Evolutionary conservation across 2,797 vertebrate genomes (phyloP).

Genomic region (Anabas testudineus): DNA sequence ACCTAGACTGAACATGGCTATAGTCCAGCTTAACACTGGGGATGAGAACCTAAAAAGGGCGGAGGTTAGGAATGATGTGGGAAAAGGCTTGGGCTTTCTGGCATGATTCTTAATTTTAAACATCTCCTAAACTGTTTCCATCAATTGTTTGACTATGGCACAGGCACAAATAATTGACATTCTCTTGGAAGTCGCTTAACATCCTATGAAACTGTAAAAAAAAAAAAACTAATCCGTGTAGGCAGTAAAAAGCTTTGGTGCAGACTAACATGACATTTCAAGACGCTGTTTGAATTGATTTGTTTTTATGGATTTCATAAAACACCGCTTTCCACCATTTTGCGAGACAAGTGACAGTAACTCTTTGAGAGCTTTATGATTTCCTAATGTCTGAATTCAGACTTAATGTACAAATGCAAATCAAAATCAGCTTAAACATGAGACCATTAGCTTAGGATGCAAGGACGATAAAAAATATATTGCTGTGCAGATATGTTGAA

Average conservation of each 20-base stretch:
- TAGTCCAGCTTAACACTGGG: conserved; percentile 84
- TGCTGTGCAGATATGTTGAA: conserved; percentile 32
- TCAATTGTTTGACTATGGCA: neutral
- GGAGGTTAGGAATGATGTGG: conserved; percentile 75
- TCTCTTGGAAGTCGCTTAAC: neutral
- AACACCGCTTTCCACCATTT: neutral
- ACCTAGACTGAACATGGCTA: conserved; percentile 86
- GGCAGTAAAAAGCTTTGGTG: neutral
- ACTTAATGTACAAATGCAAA: conserved; percentile 29
- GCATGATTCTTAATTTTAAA: conserved; percentile 37
- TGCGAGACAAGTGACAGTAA: conserved; percentile 7
- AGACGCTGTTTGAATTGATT: neutral
- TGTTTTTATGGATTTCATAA: neutral
- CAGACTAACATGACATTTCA: neutral
- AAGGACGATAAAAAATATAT: conserved; percentile 31
- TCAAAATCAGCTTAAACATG: conserved; percentile 18
- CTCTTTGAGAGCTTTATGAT: neutral
- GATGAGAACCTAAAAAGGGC: conserved; percentile 79
- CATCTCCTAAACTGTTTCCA: conserved; percentile 27
- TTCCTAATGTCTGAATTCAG: neutral
- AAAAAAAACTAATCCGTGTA: no score
- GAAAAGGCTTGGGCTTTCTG: conserved; percentile 49
- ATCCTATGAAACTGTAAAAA: neutral
- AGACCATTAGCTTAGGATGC: conserved; percentile 13
- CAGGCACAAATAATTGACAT: conserved; percentile 2